Percentiles rank a stretch among this genome's conserved stretches.
Conservation (phyloP, 2,888 invertebrate species). For the Tridacna gigas region DNA sequence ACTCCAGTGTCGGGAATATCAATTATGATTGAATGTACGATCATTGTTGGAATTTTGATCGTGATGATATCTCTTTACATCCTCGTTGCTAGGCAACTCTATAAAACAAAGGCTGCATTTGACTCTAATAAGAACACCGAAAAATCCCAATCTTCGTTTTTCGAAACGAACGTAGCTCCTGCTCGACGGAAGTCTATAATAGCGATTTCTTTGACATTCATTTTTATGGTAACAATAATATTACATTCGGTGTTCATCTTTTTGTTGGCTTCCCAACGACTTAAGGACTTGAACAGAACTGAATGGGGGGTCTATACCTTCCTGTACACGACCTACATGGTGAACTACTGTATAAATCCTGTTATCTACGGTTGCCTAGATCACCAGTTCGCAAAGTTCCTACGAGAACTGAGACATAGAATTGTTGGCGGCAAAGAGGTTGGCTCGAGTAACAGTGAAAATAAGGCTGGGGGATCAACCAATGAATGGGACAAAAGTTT, state of each 20-base stretch:
- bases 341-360: background rate
- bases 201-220: background rate
- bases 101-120: slow-evolving; percentile 1
- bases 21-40: background rate
- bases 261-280: background rate
- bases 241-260: slow-evolving; percentile 16
- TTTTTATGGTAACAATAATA: background rate
- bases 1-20: slow-evolving; percentile 3
- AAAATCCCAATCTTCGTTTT: background rate
- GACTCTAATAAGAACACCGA: background rate
- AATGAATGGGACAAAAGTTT: no score
- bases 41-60: slow-evolving; percentile 5
- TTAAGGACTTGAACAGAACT: background rate
- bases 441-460: background rate
- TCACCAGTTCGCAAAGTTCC: slow-evolving; percentile 13
- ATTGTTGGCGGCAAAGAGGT: background rate
- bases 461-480: background rate
- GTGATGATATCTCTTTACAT: slow-evolving; percentile 11
- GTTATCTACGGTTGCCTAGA: slow-evolving; percentile 12
- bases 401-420: background rate
- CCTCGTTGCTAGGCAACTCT: slow-evolving; percentile 16
- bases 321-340: background rate
- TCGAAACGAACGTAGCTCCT: slow-evolving; percentile 6
- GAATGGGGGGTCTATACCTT: slow-evolving; percentile 15
- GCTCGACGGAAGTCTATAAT: slow-evolving; percentile 11